Percentiles rank a stretch among this genome's conserved stretches.
These are phyloP conservation scores for Thinocorus orbignyianus DNA, from an alignment of 2,113 vertebrate species.

Conservation along the genomic window DNA sequence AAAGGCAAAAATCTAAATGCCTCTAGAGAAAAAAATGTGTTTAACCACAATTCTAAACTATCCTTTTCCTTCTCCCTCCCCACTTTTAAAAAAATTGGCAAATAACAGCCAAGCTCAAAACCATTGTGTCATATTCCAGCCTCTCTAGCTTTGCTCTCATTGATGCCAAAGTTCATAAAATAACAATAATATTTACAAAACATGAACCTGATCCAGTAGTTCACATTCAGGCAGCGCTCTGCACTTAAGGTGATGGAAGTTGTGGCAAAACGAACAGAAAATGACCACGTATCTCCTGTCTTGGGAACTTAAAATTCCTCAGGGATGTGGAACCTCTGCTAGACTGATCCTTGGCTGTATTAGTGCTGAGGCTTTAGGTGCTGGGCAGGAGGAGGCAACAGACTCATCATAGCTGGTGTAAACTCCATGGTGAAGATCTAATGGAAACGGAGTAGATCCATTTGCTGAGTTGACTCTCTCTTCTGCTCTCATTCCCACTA, in stretches of 20 bases:
- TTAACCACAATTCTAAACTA: slow-evolving; percentile 69
- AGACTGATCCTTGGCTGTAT: background rate
- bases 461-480: background rate
- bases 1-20: slow-evolving; percentile 56
- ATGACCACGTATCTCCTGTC: background rate
- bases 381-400: background rate
- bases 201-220: slow-evolving; percentile 29
- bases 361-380: background rate
- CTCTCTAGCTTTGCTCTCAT: background rate
- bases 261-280: background rate
- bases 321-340: background rate
- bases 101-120: background rate
- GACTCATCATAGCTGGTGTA: rapidly evolving
- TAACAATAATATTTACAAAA: slow-evolving; percentile 54
- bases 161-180: slow-evolving; percentile 34
- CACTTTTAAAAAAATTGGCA: background rate
- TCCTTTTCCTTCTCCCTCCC: slow-evolving; percentile 11
- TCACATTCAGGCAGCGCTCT: background rate
- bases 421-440: background rate
- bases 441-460: background rate
- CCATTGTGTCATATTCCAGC: slow-evolving; percentile 6
- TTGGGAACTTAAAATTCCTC: background rate
- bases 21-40: slow-evolving; percentile 46
- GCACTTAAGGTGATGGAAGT: background rate
- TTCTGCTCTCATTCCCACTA: background rate